A percentile compares a stretch with the other conserved stretches of the same genome.
These are phyloP conservation scores for Vespertilio murinus DNA, from an alignment of 2,797 vertebrate species.

Conservation along the genomic window DNA sequence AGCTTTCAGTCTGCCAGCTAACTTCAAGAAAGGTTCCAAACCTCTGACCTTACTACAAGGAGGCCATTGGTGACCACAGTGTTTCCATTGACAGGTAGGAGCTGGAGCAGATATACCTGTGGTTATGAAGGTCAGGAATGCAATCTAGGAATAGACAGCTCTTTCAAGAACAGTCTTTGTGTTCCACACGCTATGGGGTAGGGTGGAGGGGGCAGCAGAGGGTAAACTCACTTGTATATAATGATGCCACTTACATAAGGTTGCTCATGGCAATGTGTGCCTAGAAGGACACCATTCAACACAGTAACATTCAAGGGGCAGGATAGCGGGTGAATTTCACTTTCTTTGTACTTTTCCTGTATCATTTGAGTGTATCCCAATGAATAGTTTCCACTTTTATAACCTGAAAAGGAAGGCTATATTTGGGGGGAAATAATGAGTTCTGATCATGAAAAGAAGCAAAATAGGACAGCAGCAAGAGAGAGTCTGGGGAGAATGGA, in stretches of 20 bases:
- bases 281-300: background rate
- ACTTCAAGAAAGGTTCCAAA: background rate
- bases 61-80: background rate
- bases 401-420: slow-evolving; percentile 48
- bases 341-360: slow-evolving; percentile 16
- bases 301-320: background rate
- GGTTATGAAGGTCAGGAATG: background rate
- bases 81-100: background rate
- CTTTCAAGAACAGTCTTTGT: background rate
- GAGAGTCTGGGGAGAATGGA: background rate
- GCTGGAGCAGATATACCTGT: background rate
- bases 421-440: slow-evolving; percentile 12
- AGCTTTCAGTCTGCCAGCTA: background rate
- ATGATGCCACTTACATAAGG: background rate
- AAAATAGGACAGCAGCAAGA: slow-evolving; percentile 55
- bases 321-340: background rate
- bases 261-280: background rate
- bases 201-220: background rate
- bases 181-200: background rate
- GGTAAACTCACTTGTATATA: background rate
- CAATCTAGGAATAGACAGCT: background rate
- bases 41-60: background rate
- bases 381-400: slow-evolving; percentile 57
- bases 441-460: background rate
- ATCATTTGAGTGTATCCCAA: background rate